Base-by-base conservation (phyloP, 2,113 vertebrate genomes). In the Lophotis ruficrista region DNA sequence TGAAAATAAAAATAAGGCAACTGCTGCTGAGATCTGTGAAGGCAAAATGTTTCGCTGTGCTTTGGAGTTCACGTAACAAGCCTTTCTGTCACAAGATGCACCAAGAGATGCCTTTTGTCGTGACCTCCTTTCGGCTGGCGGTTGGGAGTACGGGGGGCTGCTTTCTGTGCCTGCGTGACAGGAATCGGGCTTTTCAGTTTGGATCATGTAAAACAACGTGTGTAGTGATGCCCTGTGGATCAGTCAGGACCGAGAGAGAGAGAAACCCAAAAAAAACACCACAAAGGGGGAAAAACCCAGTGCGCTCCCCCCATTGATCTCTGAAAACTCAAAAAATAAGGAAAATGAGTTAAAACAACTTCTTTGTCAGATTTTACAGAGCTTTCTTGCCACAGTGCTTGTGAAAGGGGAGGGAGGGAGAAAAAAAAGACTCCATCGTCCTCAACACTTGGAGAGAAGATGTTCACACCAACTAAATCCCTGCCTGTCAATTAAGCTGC, bases 1-100 rank as follows among this genome's bases (percentile, higher is more conserved):
- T 60, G 80, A 83, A 93, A 84, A 79, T n/a, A 79, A 87, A 83
- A 93, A 84, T 45, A 69, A 82, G 82, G 62, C 7, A 27, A 71
- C 14, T 58, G 51, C 84, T 83, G 87, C 87, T 69, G 90, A 87
- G 87, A 66, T 91, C 30, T 47, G 45, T 37, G 83, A 77, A 60
- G 76, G 73, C 48, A 76, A 78, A 78, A 75, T 0, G 1, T 87
- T 83, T 78, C 66, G 28, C 22, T 45, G 78, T 35, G 70, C 53
- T 68, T 68, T 30, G 51, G 79, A 83, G 76, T 31, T 89, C n/a
- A 5, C 1, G 8, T 24, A 57, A 35, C 12, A 69, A 83, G 66
- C 8, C 27, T 23, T 66, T 23, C 61, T 77, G 58, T 76, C 53
- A 38, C 21, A 53, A 87, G 27, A 33, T 62, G 6, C 4, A 18